Conservation (phyloP, 1,140 invertebrate genomes). For the Drosophila kanapiae region DNA sequence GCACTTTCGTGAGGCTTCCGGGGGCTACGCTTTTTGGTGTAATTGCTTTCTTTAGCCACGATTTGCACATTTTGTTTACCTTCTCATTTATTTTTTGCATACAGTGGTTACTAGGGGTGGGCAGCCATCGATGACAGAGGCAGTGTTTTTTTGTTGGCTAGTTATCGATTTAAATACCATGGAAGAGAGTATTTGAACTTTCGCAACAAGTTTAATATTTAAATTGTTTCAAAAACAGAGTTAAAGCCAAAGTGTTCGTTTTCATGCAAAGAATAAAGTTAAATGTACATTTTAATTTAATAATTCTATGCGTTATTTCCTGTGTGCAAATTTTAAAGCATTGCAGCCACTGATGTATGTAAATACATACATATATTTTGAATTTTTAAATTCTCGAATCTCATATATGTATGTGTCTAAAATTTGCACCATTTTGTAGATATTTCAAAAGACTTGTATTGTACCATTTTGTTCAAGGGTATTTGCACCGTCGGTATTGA, state of each 20-base stretch:
- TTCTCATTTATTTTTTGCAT: slow-evolving; percentile 55
- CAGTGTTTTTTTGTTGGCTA: neutral
- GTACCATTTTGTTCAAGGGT: neutral
- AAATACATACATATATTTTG: no score
- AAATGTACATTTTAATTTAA: no score
- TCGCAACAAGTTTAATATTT: neutral
- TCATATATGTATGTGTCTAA: no score
- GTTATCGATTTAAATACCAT: slow-evolving; percentile 15
- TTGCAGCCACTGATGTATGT: no score
- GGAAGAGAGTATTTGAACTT: no score
- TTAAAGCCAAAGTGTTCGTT: no score
- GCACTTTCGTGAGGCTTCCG: neutral
- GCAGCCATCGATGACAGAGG: slow-evolving; percentile 22
- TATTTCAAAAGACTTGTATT: neutral
- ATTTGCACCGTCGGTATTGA: neutral
- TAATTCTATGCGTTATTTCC: no score
- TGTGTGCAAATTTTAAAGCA: no score
- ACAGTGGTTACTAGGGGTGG: slow-evolving; percentile 40
- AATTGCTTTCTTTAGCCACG: slow-evolving; percentile 21
- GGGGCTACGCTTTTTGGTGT: neutral
- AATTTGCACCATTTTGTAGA: neutral
- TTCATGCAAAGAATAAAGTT: no score
- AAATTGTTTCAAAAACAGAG: neutral
- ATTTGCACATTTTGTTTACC: slow-evolving; percentile 58
- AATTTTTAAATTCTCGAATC: no score